Evolutionary conservation across 2,113 vertebrate genomes (phyloP).

Genomic region (Isichthys henryi): DNA sequence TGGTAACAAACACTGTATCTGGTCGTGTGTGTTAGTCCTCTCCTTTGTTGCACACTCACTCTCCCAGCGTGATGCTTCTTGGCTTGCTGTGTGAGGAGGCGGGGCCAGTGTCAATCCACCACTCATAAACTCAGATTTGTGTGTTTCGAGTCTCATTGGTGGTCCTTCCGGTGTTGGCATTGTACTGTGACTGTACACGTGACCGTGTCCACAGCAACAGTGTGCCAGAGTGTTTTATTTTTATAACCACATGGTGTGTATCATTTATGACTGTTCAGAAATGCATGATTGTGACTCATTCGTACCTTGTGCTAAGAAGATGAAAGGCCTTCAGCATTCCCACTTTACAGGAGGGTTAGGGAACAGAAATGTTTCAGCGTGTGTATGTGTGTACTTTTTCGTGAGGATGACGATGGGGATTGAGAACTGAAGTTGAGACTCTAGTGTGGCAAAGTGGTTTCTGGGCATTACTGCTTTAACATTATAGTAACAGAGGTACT

Average conservation of each 20-base stretch:
- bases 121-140: constrained; percentile 22
- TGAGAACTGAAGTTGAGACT: background rate
- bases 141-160: constrained; percentile 24
- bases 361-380: background rate
- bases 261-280: constrained; percentile 26
- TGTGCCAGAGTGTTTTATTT: constrained; percentile 11
- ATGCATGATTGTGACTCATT: constrained; percentile 37
- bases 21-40: background rate
- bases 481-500: constrained; percentile 16
- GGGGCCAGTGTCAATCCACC: background rate
- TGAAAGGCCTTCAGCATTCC: background rate
- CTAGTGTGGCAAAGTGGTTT: background rate
- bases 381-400: background rate
- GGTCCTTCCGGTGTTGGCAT: constrained; percentile 31
- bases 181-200: constrained; percentile 34
- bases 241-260: constrained; percentile 16
- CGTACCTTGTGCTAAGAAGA: constrained; percentile 19
- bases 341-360: background rate
- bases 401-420: background rate
- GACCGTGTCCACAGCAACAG: constrained; percentile 21
- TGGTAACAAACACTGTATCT: background rate
- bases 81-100: constrained; percentile 30
- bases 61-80: constrained; percentile 30
- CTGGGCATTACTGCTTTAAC: background rate
- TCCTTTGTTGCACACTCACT: background rate